Evolutionary conservation across 2,888 invertebrate genomes (phyloP).

Genomic region (Mesorhabditis spiculigera): DNA sequence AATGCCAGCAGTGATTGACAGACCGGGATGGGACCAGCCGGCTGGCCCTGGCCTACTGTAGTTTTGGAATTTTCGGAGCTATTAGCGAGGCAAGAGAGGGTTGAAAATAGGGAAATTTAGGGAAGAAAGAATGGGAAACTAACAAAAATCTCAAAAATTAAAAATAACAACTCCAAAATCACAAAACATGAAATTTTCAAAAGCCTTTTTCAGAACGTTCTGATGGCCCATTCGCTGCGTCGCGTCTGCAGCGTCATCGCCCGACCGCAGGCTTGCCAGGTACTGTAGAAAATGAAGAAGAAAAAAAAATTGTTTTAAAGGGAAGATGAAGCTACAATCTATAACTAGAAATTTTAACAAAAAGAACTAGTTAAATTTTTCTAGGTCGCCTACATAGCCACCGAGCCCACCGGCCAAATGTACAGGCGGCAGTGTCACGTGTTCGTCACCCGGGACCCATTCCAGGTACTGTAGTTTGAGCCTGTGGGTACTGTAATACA

Average conservation of each 20-base stretch:
- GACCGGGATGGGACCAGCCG: too few relatives aligned
- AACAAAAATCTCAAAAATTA: slow-evolving; percentile 5
- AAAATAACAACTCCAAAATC: background rate
- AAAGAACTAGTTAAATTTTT: background rate
- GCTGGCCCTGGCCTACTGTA: too few relatives aligned
- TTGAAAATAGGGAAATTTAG: background rate
- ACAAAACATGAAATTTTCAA: background rate
- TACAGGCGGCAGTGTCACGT: slow-evolving; percentile 36
- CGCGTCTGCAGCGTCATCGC: slow-evolving; percentile 28
- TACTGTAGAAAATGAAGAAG: too few relatives aligned
- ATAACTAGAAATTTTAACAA: too few relatives aligned
- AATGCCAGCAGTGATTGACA: too few relatives aligned
- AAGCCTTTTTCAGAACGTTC: slow-evolving; percentile 24
- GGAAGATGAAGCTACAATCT: too few relatives aligned
- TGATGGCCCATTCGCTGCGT: slow-evolving; percentile 35
- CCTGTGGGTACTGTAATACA: too few relatives aligned
- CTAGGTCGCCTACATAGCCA: slow-evolving; percentile 32
- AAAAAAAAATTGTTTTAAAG: too few relatives aligned
- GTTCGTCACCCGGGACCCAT: slow-evolving; percentile 20
- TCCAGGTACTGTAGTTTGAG: slow-evolving; percentile 8
- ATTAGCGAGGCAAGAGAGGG: background rate
- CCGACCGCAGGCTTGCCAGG: slow-evolving; percentile 19
- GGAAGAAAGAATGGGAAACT: background rate
- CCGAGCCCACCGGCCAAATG: slow-evolving; percentile 32
- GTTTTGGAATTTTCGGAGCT: background rate